phyloP scores from a whole-genome alignment of 2,888 invertebrate species.

The Bembecia ichneumoniformis region DNA sequence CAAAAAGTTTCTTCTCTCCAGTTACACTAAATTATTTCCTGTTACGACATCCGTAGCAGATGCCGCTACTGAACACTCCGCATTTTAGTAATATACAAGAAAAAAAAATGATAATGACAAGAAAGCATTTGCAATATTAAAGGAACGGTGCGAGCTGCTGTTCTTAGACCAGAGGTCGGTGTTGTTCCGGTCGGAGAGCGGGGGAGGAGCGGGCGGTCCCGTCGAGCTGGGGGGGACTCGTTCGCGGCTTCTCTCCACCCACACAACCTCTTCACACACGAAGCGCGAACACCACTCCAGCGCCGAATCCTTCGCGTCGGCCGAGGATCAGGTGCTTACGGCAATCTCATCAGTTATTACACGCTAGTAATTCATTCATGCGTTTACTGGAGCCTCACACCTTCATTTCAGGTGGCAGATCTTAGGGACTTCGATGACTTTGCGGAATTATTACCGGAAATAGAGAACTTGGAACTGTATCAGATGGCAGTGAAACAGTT shows the following conservation, averaged over 20 bases:
- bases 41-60: no score
- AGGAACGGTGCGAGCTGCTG: constrained; percentile 89
- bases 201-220: constrained; percentile 40
- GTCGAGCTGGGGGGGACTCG: constrained; percentile 23
- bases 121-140: constrained; percentile 22
- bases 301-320: constrained; percentile 96
- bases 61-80: no score
- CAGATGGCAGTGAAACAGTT: constrained; percentile 87
- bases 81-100: no score
- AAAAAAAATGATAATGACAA: not conserved
- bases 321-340: constrained; percentile 85
- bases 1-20: no score
- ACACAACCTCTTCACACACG: constrained; percentile 58
- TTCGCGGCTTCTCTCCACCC: constrained; percentile 47
- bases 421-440: constrained; percentile 91
- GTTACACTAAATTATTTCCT: no score
- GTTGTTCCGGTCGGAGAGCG: constrained; percentile 84
- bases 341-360: no score
- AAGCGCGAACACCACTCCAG: constrained; percentile 82
- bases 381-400: not conserved
- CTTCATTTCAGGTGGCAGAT: constrained; percentile 80
- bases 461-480: constrained; percentile 87
- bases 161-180: constrained; percentile 92
- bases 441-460: constrained; percentile 80
- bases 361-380: not conserved